These are phyloP conservation scores for Nycticebus coucang DNA, from an alignment of 2,113 vertebrate genomes.

Conservation along the genomic window DNA sequence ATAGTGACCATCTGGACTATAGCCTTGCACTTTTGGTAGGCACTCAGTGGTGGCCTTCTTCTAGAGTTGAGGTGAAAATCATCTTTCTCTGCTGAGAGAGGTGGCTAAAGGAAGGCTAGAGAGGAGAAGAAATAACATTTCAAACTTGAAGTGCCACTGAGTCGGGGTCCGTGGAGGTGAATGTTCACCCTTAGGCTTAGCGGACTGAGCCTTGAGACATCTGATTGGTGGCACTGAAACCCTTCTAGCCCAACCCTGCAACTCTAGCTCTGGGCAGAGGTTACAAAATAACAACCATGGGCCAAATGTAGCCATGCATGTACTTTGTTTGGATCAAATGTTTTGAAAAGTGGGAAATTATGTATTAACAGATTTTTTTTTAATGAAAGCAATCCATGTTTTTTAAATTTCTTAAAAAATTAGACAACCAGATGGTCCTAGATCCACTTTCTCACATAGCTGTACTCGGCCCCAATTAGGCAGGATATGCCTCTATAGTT, in stretches of 20 bases:
- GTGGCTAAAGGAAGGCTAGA: not conserved
- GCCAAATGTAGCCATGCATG: not conserved
- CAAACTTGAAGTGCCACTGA: not conserved
- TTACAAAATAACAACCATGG: not conserved
- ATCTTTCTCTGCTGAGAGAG: not conserved
- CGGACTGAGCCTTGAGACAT: not conserved
- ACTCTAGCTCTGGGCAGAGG: not conserved
- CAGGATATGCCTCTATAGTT: not conserved
- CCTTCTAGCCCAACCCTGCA: not conserved
- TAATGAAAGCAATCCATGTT: not conserved
- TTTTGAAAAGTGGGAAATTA: not conserved
- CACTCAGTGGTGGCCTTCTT: not conserved
- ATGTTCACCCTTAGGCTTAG: not conserved
- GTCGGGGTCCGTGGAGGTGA: not conserved
- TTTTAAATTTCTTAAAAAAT: not conserved
- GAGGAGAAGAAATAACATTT: not conserved
- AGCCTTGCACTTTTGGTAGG: not conserved
- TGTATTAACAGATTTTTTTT: not conserved
- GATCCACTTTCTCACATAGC: not conserved
- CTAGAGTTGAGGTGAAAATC: not conserved
- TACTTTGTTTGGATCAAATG: not conserved
- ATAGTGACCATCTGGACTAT: not conserved
- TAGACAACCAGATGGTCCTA: not conserved
- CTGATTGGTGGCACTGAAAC: not conserved
- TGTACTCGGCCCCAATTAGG: not conserved